These are phyloP conservation scores for Catocala nupta DNA, from an alignment of 2,888 invertebrate species.

Conservation along the genomic window DNA sequence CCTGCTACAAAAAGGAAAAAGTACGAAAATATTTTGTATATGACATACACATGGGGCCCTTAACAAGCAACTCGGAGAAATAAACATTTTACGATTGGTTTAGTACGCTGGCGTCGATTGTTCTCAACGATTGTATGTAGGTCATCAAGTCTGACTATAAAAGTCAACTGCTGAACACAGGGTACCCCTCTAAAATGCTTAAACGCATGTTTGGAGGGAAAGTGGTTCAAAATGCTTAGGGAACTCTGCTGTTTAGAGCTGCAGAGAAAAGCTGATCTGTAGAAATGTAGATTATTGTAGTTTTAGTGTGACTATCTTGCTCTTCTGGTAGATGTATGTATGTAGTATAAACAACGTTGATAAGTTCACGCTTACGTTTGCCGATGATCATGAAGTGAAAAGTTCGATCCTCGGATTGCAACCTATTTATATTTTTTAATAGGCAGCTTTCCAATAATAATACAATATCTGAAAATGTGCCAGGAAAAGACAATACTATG, in stretches of 20 bases:
- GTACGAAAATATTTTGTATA: slow-evolving; percentile 20
- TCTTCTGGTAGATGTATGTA: too few species aligned
- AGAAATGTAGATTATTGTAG: too few species aligned
- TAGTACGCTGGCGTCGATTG: slow-evolving; percentile 42
- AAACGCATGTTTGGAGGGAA: slow-evolving; percentile 13
- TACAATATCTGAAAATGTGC: too few species aligned
- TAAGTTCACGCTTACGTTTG: too few species aligned
- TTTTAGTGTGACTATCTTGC: too few species aligned
- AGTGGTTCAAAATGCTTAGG: slow-evolving; percentile 4
- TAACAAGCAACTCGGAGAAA: slow-evolving; percentile 42
- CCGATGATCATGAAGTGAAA: too few species aligned
- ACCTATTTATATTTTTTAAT: too few species aligned
- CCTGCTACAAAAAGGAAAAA: slow-evolving; percentile 19
- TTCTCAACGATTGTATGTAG: slow-evolving; percentile 30
- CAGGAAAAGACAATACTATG: too few species aligned
- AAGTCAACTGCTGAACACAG: slow-evolving; percentile 16
- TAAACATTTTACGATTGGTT: slow-evolving; percentile 53
- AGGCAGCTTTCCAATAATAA: too few species aligned
- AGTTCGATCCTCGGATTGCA: too few species aligned
- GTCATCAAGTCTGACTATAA: slow-evolving; percentile 23
- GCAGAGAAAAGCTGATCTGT: too few species aligned
- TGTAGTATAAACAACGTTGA: too few species aligned
- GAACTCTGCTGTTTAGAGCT: not conserved
- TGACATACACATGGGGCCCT: slow-evolving; percentile 35
- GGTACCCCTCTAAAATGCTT: slow-evolving; percentile 13